Conservation (phyloP, 2,113 vertebrate species). For the Pedionomus torquatus region DNA sequence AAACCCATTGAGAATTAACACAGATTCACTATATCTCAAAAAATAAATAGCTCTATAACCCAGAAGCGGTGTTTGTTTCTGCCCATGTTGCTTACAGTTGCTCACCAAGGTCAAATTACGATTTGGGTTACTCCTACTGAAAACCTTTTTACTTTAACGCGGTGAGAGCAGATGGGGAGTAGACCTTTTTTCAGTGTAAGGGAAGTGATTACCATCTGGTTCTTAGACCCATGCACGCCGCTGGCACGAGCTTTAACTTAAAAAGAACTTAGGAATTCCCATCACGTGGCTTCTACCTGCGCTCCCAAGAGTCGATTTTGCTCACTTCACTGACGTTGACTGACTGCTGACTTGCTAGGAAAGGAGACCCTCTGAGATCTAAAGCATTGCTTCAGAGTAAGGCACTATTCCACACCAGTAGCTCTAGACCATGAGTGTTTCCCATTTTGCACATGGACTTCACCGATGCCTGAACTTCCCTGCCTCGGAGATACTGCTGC, state of each 20-base stretch:
- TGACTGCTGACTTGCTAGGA: background rate
- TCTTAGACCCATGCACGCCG: conserved; percentile 59
- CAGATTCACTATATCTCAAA: conserved; percentile 75
- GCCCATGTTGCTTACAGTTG: conserved; percentile 64
- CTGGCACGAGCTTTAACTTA: conserved; percentile 66
- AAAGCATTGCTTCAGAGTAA: conserved; percentile 40
- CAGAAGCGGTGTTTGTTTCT: conserved; percentile 75
- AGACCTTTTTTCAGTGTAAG: conserved; percentile 19
- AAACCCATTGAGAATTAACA: conserved; percentile 72
- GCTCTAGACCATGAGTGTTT: conserved; percentile 1
- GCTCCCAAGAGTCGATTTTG: background rate
- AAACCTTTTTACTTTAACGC: conserved; percentile 33
- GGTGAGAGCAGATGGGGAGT: background rate
- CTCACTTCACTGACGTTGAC: background rate
- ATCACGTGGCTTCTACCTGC: conserved; percentile 53
- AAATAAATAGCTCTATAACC: conserved; percentile 81
- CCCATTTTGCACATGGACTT: conserved; percentile 38
- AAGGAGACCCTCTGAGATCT: conserved; percentile 25
- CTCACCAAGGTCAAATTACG: conserved; percentile 2
- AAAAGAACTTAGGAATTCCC: conserved; percentile 49
- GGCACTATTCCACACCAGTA: conserved; percentile 19
- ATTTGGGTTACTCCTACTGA: background rate
- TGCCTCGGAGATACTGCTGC: conserved; percentile 50
- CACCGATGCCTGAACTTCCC: conserved; percentile 60
- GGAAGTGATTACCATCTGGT: conserved; percentile 32